Percentiles rank a stretch among this genome's conserved stretches.
phyloP scores from a whole-genome alignment of 2,797 vertebrate genomes.

The Oreortyx pictus region DNA sequence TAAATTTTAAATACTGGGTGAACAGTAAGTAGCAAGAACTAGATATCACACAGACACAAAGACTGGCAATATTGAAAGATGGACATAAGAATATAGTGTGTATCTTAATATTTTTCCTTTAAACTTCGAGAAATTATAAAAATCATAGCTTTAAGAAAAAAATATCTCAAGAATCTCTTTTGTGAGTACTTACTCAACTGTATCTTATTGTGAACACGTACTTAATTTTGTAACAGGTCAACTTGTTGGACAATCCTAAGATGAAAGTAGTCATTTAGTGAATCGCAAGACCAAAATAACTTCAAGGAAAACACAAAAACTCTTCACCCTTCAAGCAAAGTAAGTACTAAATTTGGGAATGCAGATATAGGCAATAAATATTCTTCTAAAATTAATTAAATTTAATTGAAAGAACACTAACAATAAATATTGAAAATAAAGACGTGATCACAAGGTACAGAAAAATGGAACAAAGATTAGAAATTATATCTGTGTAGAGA shows the following conservation, averaged over 20 bases:
- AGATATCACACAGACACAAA: neutral
- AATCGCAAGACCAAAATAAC: no score
- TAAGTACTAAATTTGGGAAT: neutral
- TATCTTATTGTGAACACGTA: no score
- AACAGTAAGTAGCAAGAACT: neutral
- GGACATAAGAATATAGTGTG: neutral
- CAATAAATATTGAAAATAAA: neutral
- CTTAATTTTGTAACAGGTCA: no score
- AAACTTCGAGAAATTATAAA: no score
- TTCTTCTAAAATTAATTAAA: neutral
- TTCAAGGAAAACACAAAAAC: neutral
- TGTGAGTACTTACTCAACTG: no score
- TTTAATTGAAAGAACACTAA: neutral
- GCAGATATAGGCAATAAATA: neutral
- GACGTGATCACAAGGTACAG: neutral
- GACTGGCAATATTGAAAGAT: neutral
- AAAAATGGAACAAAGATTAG: neutral
- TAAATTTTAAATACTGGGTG: neutral
- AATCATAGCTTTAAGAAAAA: no score
- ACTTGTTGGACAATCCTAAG: no score
- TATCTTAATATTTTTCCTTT: neutral
- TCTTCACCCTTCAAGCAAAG: neutral
- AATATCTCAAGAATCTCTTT: no score
- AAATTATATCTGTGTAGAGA: neutral
- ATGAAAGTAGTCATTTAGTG: no score